Conservation (phyloP, 2,113 vertebrate genomes). For the Deroptyus accipitrinus region DNA sequence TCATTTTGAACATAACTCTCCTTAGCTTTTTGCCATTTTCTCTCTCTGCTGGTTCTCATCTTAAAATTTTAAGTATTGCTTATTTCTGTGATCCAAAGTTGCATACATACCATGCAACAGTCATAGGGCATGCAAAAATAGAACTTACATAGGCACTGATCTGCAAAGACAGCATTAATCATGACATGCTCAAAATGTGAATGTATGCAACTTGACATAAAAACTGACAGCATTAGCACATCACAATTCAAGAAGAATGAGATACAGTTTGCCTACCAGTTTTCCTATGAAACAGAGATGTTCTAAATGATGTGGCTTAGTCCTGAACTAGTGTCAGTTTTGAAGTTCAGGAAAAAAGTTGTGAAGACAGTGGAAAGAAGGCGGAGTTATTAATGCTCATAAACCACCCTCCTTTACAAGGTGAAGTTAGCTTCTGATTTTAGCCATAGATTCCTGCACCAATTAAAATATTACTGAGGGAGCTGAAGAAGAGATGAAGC, state of each 20-base stretch:
- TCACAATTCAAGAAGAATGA: not conserved
- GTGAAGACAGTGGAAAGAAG: not conserved
- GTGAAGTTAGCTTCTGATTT: not conserved
- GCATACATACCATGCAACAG: not conserved
- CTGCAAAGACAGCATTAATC: not conserved
- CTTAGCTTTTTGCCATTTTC: not conserved
- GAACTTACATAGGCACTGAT: not conserved
- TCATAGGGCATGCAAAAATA: not conserved
- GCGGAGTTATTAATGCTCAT: not conserved
- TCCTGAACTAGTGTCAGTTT: not conserved
- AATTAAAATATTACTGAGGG: not conserved
- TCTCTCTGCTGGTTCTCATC: not conserved
- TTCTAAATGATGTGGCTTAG: not conserved
- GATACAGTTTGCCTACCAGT: not conserved
- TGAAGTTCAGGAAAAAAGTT: not conserved
- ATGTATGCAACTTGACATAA: not conserved
- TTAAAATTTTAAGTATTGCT: not conserved
- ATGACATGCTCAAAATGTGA: not conserved
- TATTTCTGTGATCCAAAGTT: not conserved
- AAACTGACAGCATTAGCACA: not conserved
- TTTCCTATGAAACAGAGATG: not conserved
- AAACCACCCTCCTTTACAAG: not conserved
- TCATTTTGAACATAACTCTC: not conserved
- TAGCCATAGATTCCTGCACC: not conserved
- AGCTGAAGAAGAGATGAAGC: not conserved